Percentiles rank a stretch among this genome's conserved stretches.
phyloP scores from a whole-genome alignment of 2,797 vertebrate genomes.

The Rhinichthys osculus region DNA sequence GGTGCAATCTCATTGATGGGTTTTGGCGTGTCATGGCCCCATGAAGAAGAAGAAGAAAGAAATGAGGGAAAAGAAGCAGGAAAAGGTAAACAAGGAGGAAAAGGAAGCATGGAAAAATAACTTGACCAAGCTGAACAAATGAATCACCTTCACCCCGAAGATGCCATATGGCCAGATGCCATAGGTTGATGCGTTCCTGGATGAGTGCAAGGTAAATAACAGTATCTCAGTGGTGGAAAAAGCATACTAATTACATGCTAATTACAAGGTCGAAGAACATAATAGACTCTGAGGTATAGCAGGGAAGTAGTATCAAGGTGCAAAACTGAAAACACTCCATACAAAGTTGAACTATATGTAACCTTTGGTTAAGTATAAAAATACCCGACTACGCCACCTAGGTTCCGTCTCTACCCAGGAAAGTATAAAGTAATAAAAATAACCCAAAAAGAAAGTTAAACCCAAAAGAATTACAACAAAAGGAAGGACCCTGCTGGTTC shows the following conservation, averaged over 20 bases:
- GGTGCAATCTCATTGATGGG: too few species aligned
- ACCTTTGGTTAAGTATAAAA: too few species aligned
- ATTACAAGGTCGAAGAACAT: neutral
- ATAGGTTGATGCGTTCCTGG: too few species aligned
- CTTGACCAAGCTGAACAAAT: slow-evolving; percentile 5
- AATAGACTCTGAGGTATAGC: slow-evolving; percentile 1
- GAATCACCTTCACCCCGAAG: neutral
- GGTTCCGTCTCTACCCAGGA: too few species aligned
- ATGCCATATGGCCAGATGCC: too few species aligned
- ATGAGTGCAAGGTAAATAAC: slow-evolving; percentile 23
- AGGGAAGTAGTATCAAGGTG: slow-evolving; percentile 5
- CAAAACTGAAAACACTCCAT: neutral
- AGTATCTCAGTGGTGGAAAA: slow-evolving; percentile 3
- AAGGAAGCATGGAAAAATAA: neutral
- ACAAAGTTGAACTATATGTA: slow-evolving; percentile 4
- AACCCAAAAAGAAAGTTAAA: too few species aligned
- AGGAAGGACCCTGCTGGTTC: too few species aligned
- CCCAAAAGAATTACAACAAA: too few species aligned
- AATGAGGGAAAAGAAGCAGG: neutral
- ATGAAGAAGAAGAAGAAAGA: slow-evolving; percentile 4
- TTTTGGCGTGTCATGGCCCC: neutral
- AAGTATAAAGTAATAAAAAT: too few species aligned
- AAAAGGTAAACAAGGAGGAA: neutral
- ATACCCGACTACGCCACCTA: too few species aligned
- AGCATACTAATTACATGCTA: neutral